These are phyloP conservation scores for Euthynnus affinis DNA, from an alignment of 2,797 vertebrate genomes.

Conservation along the genomic window DNA sequence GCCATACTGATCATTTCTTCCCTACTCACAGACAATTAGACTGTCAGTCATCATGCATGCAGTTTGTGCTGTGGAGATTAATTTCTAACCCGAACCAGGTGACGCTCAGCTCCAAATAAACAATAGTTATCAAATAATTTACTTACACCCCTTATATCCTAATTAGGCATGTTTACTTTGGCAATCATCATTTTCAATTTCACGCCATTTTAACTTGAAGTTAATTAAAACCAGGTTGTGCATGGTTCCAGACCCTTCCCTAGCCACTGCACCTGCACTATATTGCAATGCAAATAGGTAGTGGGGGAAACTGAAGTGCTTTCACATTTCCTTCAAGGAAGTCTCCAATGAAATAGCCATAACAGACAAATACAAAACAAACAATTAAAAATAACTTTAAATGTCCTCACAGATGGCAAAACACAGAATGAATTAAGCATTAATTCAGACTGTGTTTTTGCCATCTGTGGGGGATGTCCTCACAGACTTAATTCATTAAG, in stretches of 20 bases:
- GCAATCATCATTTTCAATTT: slow-evolving; percentile 90
- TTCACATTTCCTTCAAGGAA: slow-evolving; percentile 66
- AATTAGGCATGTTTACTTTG: slow-evolving; percentile 88
- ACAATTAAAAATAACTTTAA: slow-evolving; percentile 43
- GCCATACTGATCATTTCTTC: slow-evolving; percentile 38
- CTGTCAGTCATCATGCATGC: slow-evolving; percentile 43
- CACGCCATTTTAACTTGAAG: slow-evolving; percentile 89
- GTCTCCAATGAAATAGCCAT: slow-evolving; percentile 55
- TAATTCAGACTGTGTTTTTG: too few species aligned
- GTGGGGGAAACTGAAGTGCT: slow-evolving; percentile 60
- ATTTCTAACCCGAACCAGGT: slow-evolving; percentile 73
- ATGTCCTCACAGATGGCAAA: slow-evolving; percentile 41
- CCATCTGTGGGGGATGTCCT: too few species aligned
- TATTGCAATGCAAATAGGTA: slow-evolving; percentile 79
- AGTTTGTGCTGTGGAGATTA: slow-evolving; percentile 60
- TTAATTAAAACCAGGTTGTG: slow-evolving; percentile 89
- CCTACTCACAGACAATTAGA: slow-evolving; percentile 45
- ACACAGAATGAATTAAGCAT: slow-evolving; percentile 21
- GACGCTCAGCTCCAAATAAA: slow-evolving; percentile 82
- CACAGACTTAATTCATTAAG: neutral
- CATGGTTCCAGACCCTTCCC: slow-evolving; percentile 80
- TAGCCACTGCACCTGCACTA: slow-evolving; percentile 75
- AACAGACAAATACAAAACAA: slow-evolving; percentile 54
- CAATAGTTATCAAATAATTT: slow-evolving; percentile 86
- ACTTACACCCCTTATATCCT: slow-evolving; percentile 84